Base-by-base conservation (phyloP, 2,888 invertebrate genomes). In the Gibbula magus region DNA sequence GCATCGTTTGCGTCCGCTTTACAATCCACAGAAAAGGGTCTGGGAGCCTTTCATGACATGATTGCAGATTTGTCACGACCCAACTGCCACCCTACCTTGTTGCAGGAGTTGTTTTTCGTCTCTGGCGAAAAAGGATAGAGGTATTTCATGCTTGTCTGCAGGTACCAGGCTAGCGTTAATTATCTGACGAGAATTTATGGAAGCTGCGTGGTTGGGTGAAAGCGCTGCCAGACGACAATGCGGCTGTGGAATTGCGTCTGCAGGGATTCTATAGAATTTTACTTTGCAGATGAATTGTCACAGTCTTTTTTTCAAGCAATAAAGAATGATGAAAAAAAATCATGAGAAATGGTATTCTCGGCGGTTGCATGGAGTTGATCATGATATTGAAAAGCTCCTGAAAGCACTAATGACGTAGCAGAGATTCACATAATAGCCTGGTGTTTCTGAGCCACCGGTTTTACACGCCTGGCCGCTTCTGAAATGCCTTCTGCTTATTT, bases 401-500 rank as follows among this genome's bases (percentile, higher is more conserved):
- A 70, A 70, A 70, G 35, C 70, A 70, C 70, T 70, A 70, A 70
- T 70, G 70, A 70, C 70, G 39, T 39, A 70, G 70, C 70, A 70
- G 70, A 70, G 70, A 70, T 70, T 25, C 39, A 35, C 35, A 70
- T 70, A 70, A 70, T 70, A 70, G 70, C 70, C 35, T 70, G 70
- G 70, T 70, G 70, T 70, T 70, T 70, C 70, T 35, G 35, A 70
- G 70, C 70, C 70, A 35, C 35, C 35, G 70, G 70, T 70, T 70
- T 61, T 70, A 35, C 70, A 70, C 70, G 70, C 70, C 70, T 70
- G 70, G 70, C 32, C 70, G 70, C 70, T 32, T 70, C 70, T 70
- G 70, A 70, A 70, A 70, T 70, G 70, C 70, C 70, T 70, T 66
- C 77, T 61, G 77, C 66, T 51, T 77, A 77, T 56, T 61, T 77